Evolutionary conservation across 30 jellyfish, hydroid and myxozoan species (phyloP), one percentile per base, ranked within the genome.

Genomic region (Aurelia sp.): DNA sequence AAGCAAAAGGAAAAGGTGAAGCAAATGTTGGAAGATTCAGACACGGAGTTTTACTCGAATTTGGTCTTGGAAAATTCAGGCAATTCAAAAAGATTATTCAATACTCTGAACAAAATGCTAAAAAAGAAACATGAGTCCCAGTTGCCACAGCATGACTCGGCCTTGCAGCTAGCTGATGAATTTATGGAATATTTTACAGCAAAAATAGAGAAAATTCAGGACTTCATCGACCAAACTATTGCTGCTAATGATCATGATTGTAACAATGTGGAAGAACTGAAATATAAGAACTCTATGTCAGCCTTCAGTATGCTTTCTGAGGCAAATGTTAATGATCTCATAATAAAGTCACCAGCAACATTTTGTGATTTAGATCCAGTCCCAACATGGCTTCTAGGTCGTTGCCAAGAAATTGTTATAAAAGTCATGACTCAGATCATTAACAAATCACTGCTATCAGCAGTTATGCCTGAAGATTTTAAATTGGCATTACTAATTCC

Each of bases 51-150:
- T 44, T 62, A 51, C 79, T 59, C 86, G 22, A 83, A 70, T 47
- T 71, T 71, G 78, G 92, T 70, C 79, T 60, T 83, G 86, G 92
- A 71, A 67, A 81, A 81, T 66, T 81, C 74, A 81, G 74, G 73
- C 75, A 81, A 71, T 83, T 23, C 86, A 83, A 83, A 83, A 69
- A n/a, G 79, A 61, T 67, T 83, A 20, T 71, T 83, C 73, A 83
- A 83, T 7, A 35, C 87, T 69, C 68, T 69, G 51, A 69, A 70
- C 79, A 69, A 71, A 27, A 69, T 82, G 69, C 71, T 69, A 23
- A 53, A 58, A 50, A 52, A 52, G 76, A 82, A 69, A 37, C 27
- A n/a, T 12, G 75, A 80, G 63, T 40, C 78, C 79, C 78, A 31
- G 30, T 59, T 69, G 71, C 86, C 78, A 71, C 66, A 7, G 52